phyloP scores from a whole-genome alignment of 2,113 vertebrate species.

The Hemichromis elongatus region DNA sequence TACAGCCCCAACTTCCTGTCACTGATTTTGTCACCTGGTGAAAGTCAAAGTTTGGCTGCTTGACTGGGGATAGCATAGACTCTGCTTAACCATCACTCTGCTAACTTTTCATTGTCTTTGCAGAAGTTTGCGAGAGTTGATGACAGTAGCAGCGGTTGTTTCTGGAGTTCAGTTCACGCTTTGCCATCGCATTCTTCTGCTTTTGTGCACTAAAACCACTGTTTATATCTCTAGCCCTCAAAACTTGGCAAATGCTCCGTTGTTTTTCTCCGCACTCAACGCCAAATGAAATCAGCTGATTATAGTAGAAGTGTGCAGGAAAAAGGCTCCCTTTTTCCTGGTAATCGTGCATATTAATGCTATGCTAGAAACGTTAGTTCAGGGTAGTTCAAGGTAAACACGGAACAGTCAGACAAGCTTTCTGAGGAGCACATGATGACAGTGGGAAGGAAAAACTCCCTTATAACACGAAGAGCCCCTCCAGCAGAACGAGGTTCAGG shows the following conservation, averaged over 20 bases:
- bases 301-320: neutral
- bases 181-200: neutral
- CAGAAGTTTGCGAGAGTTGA: neutral
- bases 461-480: neutral
- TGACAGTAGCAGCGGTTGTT: neutral
- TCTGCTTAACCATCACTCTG: neutral
- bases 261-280: neutral
- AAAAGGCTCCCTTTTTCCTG: neutral
- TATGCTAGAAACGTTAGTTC: neutral
- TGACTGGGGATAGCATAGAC: neutral
- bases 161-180: neutral
- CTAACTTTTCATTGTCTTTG: neutral
- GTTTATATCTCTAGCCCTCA: neutral
- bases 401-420: neutral
- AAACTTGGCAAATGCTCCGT: neutral
- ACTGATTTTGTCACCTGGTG: neutral
- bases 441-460: neutral
- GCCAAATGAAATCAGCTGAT: neutral
- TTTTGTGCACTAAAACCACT: neutral
- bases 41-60: neutral
- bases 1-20: neutral
- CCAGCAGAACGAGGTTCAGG: neutral
- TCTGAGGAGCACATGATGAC: neutral
- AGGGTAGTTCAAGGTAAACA: neutral
- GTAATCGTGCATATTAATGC: neutral